Evolutionary conservation across 2,888 invertebrate genomes (phyloP).

Genomic region (Osmoderma eremita): DNA sequence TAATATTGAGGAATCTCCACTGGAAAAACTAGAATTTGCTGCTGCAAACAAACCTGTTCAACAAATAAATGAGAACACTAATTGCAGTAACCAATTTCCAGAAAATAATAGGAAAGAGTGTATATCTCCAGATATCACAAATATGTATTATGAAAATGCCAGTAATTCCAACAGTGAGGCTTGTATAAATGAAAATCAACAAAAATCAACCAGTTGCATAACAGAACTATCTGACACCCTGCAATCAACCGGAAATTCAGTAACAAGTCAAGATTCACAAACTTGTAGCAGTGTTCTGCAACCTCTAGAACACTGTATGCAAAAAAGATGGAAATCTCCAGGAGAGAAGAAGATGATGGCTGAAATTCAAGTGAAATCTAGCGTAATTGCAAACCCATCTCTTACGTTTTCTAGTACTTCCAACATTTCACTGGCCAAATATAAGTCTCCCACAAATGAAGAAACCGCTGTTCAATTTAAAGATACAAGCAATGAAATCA

Average conservation of each 20-base stretch:
- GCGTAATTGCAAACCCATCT: slow-evolving; percentile 20
- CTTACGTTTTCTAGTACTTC: slow-evolving; percentile 14
- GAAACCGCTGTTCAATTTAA: not conserved
- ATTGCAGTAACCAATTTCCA: not conserved
- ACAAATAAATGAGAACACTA: not conserved
- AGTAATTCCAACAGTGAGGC: no score
- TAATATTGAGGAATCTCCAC: not conserved
- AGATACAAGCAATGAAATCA: not conserved
- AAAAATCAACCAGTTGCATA: no score
- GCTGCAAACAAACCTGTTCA: not conserved
- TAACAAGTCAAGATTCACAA: not conserved
- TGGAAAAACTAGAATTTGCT: slow-evolving; percentile 4
- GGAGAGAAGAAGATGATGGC: slow-evolving; percentile 49
- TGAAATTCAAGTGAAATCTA: slow-evolving; percentile 31
- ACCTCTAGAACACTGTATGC: slow-evolving; percentile 24
- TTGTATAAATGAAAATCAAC: no score
- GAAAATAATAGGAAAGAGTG: not conserved
- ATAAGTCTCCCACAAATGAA: not conserved
- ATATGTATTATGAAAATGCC: no score
- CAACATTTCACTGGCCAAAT: not conserved
- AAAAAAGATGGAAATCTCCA: slow-evolving; percentile 48
- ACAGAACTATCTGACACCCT: no score
- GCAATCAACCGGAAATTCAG: no score
- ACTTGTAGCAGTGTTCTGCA: not conserved
- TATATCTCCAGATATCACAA: not conserved